phyloP scores from a whole-genome alignment of 2,888 invertebrate species.

The Agriopis aurantiaria region DNA sequence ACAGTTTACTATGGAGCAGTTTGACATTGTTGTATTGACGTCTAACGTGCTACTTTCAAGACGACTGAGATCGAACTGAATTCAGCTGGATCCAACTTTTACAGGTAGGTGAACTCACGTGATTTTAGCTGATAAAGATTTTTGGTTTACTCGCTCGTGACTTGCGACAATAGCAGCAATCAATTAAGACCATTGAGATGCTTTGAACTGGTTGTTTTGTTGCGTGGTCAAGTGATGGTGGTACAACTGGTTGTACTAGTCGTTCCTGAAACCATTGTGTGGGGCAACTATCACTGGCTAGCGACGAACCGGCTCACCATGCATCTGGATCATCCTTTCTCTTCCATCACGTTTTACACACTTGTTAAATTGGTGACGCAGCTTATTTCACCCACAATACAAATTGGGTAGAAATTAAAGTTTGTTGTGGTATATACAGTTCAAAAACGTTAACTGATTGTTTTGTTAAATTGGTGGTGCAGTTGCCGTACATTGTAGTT shows the following conservation, averaged over 20 bases:
- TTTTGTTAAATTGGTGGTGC: neutral
- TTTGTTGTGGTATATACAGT: too few relatives aligned
- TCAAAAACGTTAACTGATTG: too few relatives aligned
- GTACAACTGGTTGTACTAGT: slow-evolving; percentile 18
- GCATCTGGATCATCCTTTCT: slow-evolving; percentile 23
- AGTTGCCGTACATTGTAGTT: too few relatives aligned
- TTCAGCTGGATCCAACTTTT: too few relatives aligned
- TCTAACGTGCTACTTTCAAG: too few relatives aligned
- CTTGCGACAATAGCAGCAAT: slow-evolving; percentile 10
- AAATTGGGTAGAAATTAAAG: neutral
- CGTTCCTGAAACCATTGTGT: slow-evolving; percentile 28
- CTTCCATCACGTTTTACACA: slow-evolving; percentile 4
- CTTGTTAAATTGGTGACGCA: slow-evolving; percentile 1
- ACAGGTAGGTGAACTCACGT: too few relatives aligned
- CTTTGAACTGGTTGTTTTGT: slow-evolving; percentile 21
- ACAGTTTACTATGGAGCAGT: too few relatives aligned
- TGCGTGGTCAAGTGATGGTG: slow-evolving; percentile 27
- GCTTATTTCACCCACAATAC: neutral
- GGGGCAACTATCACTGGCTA: slow-evolving; percentile 30
- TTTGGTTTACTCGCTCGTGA: neutral
- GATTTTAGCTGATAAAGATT: neutral
- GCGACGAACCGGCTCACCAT: slow-evolving; percentile 3
- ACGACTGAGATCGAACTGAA: too few relatives aligned
- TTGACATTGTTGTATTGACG: too few relatives aligned
- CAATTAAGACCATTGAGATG: slow-evolving; percentile 30